phyloP scores from a whole-genome alignment of 2,113 vertebrate species.

The Natator depressus region DNA sequence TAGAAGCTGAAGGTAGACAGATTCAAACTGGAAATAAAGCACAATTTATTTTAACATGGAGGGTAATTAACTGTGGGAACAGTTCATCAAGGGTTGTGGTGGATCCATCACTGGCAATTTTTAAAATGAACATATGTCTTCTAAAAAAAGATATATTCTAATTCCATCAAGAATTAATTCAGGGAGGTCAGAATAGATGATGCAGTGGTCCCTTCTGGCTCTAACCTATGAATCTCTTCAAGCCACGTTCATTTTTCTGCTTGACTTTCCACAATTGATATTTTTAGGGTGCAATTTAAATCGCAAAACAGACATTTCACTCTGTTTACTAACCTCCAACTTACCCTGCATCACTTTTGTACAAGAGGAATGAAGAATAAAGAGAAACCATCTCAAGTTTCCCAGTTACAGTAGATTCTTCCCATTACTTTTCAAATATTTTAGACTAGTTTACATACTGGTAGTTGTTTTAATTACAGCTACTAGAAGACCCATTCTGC shows the following conservation, averaged over 20 bases:
- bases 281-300: neutral
- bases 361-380: neutral
- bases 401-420: neutral
- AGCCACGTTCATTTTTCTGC: neutral
- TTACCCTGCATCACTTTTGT: neutral
- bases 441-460: neutral
- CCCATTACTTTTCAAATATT: neutral
- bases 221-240: neutral
- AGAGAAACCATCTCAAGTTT: neutral
- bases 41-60: neutral
- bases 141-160: neutral
- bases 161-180: neutral
- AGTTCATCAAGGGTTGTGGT: neutral
- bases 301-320: neutral
- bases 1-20: neutral
- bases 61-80: neutral
- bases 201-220: neutral
- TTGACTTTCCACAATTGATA: neutral
- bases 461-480: neutral
- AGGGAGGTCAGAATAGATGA: neutral
- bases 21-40: neutral
- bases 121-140: neutral
- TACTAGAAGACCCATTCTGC: neutral
- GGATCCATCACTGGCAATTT: neutral
- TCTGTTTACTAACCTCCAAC: neutral